Evolutionary conservation across 2,797 vertebrate species (phyloP), one percentile per base, ranked within the genome.

Genomic region (Ptychadena robeensis): DNA sequence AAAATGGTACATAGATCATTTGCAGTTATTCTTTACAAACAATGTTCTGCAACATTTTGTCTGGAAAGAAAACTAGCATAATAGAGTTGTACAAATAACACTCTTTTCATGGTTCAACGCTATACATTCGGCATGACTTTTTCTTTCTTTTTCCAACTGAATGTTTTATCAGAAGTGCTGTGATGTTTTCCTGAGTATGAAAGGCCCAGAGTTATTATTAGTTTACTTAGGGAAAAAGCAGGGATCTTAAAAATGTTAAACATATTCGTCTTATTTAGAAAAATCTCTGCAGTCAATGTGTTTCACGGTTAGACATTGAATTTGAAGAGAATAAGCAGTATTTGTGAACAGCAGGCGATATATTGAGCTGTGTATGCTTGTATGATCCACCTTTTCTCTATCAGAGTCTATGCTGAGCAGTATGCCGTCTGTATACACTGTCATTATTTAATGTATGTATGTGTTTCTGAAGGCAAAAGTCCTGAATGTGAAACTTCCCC

Each of bases 81-180:
- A 71, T 35, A 18, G 73, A 71, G 53, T 72, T 71, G 32, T 72
- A 65, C 30, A 35, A 71, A 77, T 75, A 44, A 76, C 31, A 30
- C 28, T 32, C 66, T 70, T 27, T 70, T 63, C n/a, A 44, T 30
- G 53, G 68, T 44, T 71, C 66, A 70, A 82, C 57, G 73, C 73
- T n/a, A 30, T 18, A 18, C 30, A 37, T 44, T 38, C 31, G 40
- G 79, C 31, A 35, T 64, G 44, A 66, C 68, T 66, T 82, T 75
- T 82, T 67, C 66, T 75, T 75, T 44, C 69, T 82, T 67, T 73
- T 75, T 75, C 61, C 69, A 76, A 75, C 66, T 30, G 81, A 77
- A 82, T 71, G 37, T 53, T 71, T 72, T 72, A 77, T 77, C 31
- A 78, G 27, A 78, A 82, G 73, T 70, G 27, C 74, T 72, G 14